Base-by-base conservation (phyloP, 2,888 invertebrate species). In the Cylindroiulus punctatus region DNA sequence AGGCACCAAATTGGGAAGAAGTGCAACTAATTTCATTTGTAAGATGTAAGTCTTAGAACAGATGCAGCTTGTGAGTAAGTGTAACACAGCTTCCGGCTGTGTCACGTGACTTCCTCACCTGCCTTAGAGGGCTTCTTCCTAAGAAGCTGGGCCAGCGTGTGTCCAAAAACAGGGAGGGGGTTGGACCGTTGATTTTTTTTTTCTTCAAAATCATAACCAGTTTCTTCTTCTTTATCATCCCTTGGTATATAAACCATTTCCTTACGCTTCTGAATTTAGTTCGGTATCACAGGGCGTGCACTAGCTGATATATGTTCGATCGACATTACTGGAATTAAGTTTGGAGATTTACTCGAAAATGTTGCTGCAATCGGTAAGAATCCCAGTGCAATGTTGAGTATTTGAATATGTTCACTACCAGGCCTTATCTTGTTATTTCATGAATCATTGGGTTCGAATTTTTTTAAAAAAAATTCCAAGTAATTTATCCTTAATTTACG, bases 141-240 rank as follows among this genome's bases (percentile, higher is more conserved):
- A 22, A 26, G 76, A 76, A 76, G 76, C 76, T 76, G 76, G 12
- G 30, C 26, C 76, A 76, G 76, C 76, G 30, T 76, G 76, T 76
- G 76, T 76, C 76, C 76, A 14, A 76, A 76, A 76, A 76, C 76
- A 76, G 76, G 76, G 76, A 76, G 76, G 76, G 76, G 76, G 76
- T 30, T 76, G 30, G 76, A 0, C 76, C 12, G 76, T 57, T 17
- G 47, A 47, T 57, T 57, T 8, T 47, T 57, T 57, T 65, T 76
- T 76, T 76, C 10, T 14, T 14, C 22, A 12, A 26, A 76, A 5
- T 76, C 65, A 30, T 76, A 76, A 76, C 76, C 76, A 76, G 76
- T 76, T 76, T 76, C 76, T 22, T 76, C 76, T 76, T 76, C 76
- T 76, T 76, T 76, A 26, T 76, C 76, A 76, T 76, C 76, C 76